Conservation (phyloP, 2,888 invertebrate species). For the Aphelenchoides bicaudatus region DNA sequence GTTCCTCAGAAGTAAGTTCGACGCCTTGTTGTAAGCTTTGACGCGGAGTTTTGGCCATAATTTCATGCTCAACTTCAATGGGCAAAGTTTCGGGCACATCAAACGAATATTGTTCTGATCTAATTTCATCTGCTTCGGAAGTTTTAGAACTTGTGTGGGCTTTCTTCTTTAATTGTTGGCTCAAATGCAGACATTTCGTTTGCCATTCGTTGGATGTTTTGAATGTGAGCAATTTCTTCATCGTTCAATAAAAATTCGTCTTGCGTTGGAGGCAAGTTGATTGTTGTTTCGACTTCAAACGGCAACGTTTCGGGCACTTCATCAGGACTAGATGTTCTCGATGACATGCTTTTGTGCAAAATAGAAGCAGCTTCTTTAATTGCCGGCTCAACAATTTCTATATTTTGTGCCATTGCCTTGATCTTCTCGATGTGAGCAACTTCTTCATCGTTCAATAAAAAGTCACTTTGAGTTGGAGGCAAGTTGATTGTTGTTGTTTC, state of each 20-base stretch:
- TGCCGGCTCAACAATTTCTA: conserved; percentile 4
- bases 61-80: background rate
- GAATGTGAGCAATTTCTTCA: conserved; percentile 38
- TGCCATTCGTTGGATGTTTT: conserved; percentile 23
- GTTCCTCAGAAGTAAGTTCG: conserved; percentile 34
- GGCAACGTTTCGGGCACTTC: too few species aligned
- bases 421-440: conserved; percentile 16
- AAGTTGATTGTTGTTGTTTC: background rate
- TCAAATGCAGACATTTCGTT: conserved; percentile 13
- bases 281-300: too few species aligned
- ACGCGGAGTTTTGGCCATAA: background rate
- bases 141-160: too few species aligned
- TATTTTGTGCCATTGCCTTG: conserved; percentile 20
- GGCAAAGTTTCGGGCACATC: conserved; percentile 10
- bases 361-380: conserved; percentile 2
- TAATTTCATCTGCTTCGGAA: conserved; percentile 5
- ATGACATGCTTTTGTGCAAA: conserved; percentile 26
- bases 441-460: conserved; percentile 1
- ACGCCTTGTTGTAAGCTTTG: background rate
- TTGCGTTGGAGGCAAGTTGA: background rate
- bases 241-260: conserved; percentile 23
- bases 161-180: too few species aligned
- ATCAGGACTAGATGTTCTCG: too few species aligned
- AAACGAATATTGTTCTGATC: conserved; percentile 5
- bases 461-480: background rate